These are phyloP conservation scores for Echinops telfairi DNA, from an alignment of 2,113 vertebrate species.

Conservation along the genomic window DNA sequence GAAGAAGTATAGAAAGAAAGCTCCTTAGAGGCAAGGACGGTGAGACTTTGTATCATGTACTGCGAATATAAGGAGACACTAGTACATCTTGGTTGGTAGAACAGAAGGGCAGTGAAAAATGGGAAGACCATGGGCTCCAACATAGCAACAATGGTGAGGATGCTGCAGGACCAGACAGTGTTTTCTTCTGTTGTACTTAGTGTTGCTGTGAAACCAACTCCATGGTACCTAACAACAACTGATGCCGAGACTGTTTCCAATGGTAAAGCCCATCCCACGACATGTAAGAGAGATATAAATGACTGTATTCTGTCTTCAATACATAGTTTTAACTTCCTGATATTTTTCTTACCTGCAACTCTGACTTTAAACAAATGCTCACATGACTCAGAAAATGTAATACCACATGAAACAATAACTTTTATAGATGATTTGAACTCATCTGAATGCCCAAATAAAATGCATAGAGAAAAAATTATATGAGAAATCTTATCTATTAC, in stretches of 20 bases:
- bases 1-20: no score
- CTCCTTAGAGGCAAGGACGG: no score
- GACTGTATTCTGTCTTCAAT: not conserved
- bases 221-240: not conserved
- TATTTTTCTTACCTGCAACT: slow-evolving; percentile 28
- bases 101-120: no score
- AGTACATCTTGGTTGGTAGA: no score
- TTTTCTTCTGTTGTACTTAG: no score
- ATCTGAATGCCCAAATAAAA: not conserved
- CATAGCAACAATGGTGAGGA: no score
- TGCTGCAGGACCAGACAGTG: no score
- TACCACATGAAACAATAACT: slow-evolving; percentile 32
- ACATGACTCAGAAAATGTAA: slow-evolving; percentile 44
- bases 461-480: not conserved
- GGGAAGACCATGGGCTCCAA: no score
- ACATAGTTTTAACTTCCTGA: not conserved
- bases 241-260: not conserved
- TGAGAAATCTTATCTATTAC: not conserved
- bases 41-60: no score
- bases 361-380: slow-evolving; percentile 58
- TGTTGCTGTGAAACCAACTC: no score
- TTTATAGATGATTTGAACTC: slow-evolving; percentile 19
- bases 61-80: no score
- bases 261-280: slow-evolving; percentile 35
- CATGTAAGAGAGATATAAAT: slow-evolving; percentile 1